Evolutionary conservation across 2,888 invertebrate species (phyloP), one percentile per base, ranked within the genome.

Genomic region (Nemapogon koenigi): DNA sequence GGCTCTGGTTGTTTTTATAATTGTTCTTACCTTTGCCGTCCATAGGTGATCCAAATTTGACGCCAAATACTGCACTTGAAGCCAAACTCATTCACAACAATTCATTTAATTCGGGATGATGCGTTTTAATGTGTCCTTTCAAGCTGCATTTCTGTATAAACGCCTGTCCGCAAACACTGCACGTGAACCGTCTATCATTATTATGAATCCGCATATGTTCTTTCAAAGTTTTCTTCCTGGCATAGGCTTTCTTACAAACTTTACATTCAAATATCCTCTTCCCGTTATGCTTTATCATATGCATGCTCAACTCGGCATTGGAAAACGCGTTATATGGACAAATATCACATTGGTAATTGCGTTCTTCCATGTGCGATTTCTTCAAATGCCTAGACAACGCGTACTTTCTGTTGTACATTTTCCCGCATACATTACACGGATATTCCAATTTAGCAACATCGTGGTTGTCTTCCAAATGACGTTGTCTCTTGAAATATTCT

Each of bases 111-210:
- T 68, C 61, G 2, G 59, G 46, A 47, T 71, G 65, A 26, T 64
- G 63, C 0, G 68, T 66, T 37, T 72, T 75, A 33, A 71, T 52
- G 46, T 73, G 73, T 1, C 66, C 63, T 38, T 73, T 73, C 8
- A 76, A 41, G 42, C 71, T 71, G 32, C 70, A 73, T 40, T 72
- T 72, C 44, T 76, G 70, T 0, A 72, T 64, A 8, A 73, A 78
- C 1, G 66, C 57, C 41, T 70, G 68, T 0, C 65, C 69, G n/a
- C 73, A 75, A 0, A 67, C 53, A 0, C 55, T 51, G 26, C 75
- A 75, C 0, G 62, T 53, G 26, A 72, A 72, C 26, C 71, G 43
- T 25, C 67, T 56, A 35, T 71, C 71, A 42, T 69, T 68, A 42
- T 70, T 63, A 42, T 75, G 75, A 31, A 71, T 73, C 7, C 68